Conservation (phyloP, 1,140 invertebrate species). For the Parapsyche elsis region DNA sequence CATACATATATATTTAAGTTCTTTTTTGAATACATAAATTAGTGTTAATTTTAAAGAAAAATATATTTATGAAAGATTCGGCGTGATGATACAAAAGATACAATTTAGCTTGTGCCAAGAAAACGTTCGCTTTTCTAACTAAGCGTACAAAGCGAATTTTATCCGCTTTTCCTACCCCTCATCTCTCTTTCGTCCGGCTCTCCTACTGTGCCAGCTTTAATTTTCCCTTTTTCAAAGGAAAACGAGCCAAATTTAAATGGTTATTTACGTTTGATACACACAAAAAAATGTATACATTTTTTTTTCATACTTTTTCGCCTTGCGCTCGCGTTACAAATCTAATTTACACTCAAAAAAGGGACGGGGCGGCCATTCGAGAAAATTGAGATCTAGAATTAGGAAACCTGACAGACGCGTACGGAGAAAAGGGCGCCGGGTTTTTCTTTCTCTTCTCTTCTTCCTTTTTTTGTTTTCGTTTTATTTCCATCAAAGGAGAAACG, state of each 20-base stretch:
- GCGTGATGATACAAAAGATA: not conserved
- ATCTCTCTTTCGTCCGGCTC: conserved; percentile 12
- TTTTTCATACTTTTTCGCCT: conserved; percentile 39
- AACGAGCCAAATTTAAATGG: conserved; percentile 55
- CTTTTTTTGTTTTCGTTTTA: conserved; percentile 34
- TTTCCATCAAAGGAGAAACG: conserved; percentile 33
- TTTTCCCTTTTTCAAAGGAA: conserved; percentile 52
- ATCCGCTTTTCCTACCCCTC: conserved; percentile 33
- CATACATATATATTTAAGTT: too few species aligned
- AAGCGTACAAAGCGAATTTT: conserved; percentile 49
- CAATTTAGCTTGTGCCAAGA: not conserved
- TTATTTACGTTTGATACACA: conserved; percentile 56
- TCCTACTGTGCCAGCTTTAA: conserved; percentile 53
- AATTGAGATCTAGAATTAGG: conserved; percentile 54
- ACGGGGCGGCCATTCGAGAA: conserved; percentile 53
- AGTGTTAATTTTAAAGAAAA: not conserved
- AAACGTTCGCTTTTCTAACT: conserved; percentile 18
- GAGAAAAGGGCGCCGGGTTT: conserved; percentile 13
- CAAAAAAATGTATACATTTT: conserved; percentile 54
- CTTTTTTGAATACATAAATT: too few species aligned
- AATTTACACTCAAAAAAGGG: conserved; percentile 56
- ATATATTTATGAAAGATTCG: not conserved
- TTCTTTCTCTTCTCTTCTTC: conserved; percentile 59
- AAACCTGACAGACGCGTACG: conserved; percentile 45
- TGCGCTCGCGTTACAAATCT: conserved; percentile 51